phyloP scores from a whole-genome alignment of 2,113 vertebrate genomes.

The Vireo altiloquus region DNA sequence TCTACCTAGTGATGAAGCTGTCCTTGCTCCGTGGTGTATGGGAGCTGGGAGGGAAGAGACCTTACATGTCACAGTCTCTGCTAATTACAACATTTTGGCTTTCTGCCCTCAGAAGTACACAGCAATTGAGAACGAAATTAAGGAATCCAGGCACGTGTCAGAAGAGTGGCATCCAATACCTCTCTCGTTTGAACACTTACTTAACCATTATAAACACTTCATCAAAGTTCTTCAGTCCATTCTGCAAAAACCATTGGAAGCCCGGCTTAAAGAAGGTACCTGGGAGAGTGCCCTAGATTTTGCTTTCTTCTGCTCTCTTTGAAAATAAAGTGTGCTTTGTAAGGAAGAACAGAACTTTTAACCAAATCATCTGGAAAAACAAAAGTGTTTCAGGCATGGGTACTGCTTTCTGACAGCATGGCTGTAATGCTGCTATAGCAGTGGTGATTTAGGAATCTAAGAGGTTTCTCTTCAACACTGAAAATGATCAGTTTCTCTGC shows the following conservation, averaged over 20 bases:
- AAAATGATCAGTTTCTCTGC: neutral
- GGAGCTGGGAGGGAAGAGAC: neutral
- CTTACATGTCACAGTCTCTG: neutral
- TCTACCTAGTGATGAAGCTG: neutral
- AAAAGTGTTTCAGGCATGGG: neutral
- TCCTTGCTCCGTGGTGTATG: neutral
- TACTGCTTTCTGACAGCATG: neutral
- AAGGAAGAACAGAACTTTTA: neutral
- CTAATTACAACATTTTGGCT: neutral
- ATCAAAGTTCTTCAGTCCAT: constrained; percentile 27
- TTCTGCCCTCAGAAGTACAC: constrained; percentile 46
- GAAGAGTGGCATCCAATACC: constrained; percentile 64
- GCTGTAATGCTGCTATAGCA: neutral
- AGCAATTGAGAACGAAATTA: constrained; percentile 38
- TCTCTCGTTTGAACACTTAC: constrained; percentile 64
- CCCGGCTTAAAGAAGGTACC: constrained; percentile 65
- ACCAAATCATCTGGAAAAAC: neutral
- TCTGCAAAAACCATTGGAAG: constrained; percentile 57
- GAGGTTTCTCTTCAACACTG: neutral
- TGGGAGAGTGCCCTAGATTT: neutral
- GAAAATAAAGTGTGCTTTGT: neutral
- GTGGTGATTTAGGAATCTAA: neutral
- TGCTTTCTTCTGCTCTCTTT: neutral
- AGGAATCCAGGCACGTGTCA: neutral
- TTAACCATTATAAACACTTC: constrained; percentile 58